Evolutionary conservation across 1,140 invertebrate genomes (phyloP), one percentile per base, ranked within the genome.

Genomic region (Melanaphis sacchari): DNA sequence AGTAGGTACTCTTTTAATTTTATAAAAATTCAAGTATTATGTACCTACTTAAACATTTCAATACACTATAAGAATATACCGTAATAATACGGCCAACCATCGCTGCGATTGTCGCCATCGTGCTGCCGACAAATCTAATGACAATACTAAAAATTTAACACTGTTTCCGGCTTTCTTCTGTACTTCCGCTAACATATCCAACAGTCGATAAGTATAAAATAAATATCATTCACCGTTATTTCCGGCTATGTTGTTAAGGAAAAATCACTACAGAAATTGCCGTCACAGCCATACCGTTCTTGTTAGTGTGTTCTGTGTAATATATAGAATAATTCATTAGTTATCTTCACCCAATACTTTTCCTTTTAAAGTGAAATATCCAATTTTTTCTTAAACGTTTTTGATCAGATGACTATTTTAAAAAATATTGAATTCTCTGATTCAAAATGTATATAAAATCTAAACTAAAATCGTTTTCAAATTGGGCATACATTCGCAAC

Each of bases 61-160:
- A 66, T 66, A 66, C 59, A n/a, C 11, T 24, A 52, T 3, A n/a
- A 76, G 59, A 15, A n/a, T 2, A 15, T 76, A 18, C 15, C 11
- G n/a, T 9, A 18, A 15, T 5, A 5, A 76, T 5, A 76, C 31
- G n/a, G 15, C 15, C 59, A 1, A 76, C n/a, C 15, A n/a, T 76
- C 15, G 59, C 59, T 76, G 18, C 26, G 31, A n/a, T 76, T 15
- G 31, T n/a, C 3, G 15, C 59, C 59, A 38, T 26, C 81, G 38
- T 36, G 81, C 38, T 22, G 22, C 38, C 36, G 8, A 40, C 6
- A 22, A 82, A 15, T 40, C 36, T 40, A 40, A 82, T 40, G 36
- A 82, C 81, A n/a, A 7, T 49, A 88, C 31, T 88, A 88, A 88
- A 49, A 46, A 36, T 88, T 49, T 88, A 49, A 88, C 85, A n/a